phyloP scores from a whole-genome alignment of 2,888 invertebrate species.

The Pycnomerus fuliginosus region DNA sequence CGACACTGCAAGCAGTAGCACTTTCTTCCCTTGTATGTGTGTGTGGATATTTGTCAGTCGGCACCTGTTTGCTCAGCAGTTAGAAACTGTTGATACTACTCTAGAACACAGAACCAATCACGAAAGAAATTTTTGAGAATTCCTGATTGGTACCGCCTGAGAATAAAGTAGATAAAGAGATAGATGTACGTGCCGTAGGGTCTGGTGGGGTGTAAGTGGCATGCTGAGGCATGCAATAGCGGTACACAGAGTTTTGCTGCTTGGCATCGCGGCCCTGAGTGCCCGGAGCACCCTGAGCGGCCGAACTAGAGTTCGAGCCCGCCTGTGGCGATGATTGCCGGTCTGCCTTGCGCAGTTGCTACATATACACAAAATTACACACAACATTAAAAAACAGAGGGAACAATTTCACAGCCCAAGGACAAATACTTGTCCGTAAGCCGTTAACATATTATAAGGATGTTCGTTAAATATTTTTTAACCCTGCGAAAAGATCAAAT shows the following conservation, averaged over 20 bases:
- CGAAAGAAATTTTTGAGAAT: too few relatives aligned
- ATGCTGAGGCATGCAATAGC: conserved; percentile 64
- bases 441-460: conserved; percentile 11
- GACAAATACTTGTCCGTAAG: neutral
- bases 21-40: too few relatives aligned
- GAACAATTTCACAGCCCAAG: too few relatives aligned
- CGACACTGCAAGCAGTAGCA: neutral
- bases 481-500: too few relatives aligned
- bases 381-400: conserved; percentile 51
- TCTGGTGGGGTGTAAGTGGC: conserved; percentile 62
- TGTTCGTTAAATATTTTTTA: too few relatives aligned
- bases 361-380: conserved; percentile 53
- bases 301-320: conserved; percentile 38
- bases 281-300: conserved; percentile 50
- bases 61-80: conserved; percentile 43
- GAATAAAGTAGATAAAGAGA: conserved; percentile 36
- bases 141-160: conserved; percentile 14
- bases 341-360: conserved; percentile 55
- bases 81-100: too few relatives aligned
- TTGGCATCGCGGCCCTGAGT: conserved; percentile 50
- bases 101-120: too few relatives aligned
- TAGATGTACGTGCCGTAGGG: conserved; percentile 61
- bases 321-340: conserved; percentile 45
- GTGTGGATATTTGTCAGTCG: conserved; percentile 40
- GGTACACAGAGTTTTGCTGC: conserved; percentile 56